Base-by-base conservation (phyloP, 2,888 invertebrate genomes). In the Troilus luridus region DNA sequence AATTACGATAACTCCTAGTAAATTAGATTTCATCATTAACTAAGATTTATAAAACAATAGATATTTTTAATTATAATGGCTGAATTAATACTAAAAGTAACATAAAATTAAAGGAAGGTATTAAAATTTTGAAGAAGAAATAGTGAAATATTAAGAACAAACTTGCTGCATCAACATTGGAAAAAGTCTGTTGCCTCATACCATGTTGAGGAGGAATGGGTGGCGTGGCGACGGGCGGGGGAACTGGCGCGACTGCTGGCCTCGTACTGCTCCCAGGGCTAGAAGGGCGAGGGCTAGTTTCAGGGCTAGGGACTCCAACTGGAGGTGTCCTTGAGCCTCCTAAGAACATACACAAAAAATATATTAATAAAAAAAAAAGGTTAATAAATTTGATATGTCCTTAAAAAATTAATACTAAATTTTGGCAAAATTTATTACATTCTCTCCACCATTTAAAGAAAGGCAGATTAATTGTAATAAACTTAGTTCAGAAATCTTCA, bases 291-390 rank as follows among this genome's bases (percentile, higher is more conserved):
- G 91, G 67, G 59, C 72, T 88, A 9, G 58, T 59, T 56, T 91
- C 91, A 1, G 91, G 91, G 58, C 91, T 91, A 5, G 88, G 27
- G 5, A 59, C 27, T n/a, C 90, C 91, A 41, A 91, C 89, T 9
- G 88, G 91, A 60, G 92, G 91, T 56, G 91, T 91, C 72, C 67
- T 54, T 19, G 91, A 88, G 64, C 91, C 91, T 91, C 88, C 89
- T 90, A 58, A 54, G 58, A 17, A 72, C 14, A 27, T 1, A 72
- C 12, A 77, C 12, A 67, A 77, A 41, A 19, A 19, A 77, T 8
- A 77, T 41, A 27, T 77, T 0, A 5, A 24, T 27, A 67, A 1
- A 1, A 77, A 1, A 1, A 77, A 3, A 77, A 7, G 7, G 0
- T 77, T 41, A 77, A 41, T 77, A 17, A 17, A 77, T 41, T 77